Conservation (phyloP, 2,113 vertebrate genomes). For the Penelope pileata region DNA sequence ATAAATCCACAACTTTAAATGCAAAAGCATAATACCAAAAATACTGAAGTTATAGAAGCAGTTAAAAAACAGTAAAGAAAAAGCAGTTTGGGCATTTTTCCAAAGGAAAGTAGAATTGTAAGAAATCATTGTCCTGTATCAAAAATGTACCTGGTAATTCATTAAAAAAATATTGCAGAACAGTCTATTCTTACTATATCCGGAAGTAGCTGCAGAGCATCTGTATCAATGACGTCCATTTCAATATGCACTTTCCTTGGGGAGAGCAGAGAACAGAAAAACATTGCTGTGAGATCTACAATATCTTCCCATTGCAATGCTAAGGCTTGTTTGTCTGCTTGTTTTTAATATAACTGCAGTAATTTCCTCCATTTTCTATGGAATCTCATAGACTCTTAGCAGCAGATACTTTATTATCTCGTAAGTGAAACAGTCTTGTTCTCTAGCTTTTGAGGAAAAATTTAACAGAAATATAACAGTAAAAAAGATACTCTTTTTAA, state of each 20-base stretch:
- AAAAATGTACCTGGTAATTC: slow-evolving; percentile 4
- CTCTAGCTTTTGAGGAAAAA: not conserved
- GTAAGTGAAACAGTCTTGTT: not conserved
- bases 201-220: slow-evolving; percentile 25
- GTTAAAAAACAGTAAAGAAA: not conserved
- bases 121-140: not conserved
- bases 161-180: slow-evolving; percentile 3
- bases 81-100: not conserved
- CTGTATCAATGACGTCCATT: slow-evolving; percentile 34
- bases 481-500: not conserved
- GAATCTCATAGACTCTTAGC: not conserved
- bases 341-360: slow-evolving; percentile 37
- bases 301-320: slow-evolving; percentile 3
- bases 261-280: not conserved
- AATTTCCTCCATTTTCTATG: slow-evolving; percentile 15
- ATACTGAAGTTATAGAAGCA: not conserved
- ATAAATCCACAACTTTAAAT: not conserved
- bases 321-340: not conserved
- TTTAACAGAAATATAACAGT: not conserved
- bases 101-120: not conserved
- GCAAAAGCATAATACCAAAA: not conserved
- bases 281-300: slow-evolving; percentile 15
- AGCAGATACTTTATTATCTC: not conserved
- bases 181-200: not conserved
- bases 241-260: not conserved